Percentiles rank a stretch among this genome's conserved stretches.
Evolutionary conservation across 2,888 invertebrate species (phyloP).

Genomic region (Leucophenga maculata): DNA sequence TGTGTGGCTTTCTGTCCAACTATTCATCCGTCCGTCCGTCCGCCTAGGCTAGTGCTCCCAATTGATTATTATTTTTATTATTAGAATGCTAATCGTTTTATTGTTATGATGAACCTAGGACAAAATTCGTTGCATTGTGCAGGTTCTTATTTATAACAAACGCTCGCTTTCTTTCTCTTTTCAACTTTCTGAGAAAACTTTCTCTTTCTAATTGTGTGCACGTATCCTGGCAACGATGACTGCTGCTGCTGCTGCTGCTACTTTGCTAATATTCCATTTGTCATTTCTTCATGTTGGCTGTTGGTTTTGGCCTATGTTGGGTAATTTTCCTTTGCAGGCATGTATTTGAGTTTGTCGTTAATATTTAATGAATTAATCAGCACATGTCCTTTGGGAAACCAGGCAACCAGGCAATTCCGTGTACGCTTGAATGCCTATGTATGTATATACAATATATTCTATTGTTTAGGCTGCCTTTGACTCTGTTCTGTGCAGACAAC

Average conservation of each 20-base stretch:
- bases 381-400: conserved; percentile 42
- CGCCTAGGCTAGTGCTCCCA: not conserved
- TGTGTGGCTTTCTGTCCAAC: too few species aligned
- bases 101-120: conserved; percentile 38
- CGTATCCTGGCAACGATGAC: not conserved
- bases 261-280: conserved; percentile 14
- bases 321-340: too few species aligned
- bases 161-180: too few species aligned
- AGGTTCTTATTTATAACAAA: not conserved
- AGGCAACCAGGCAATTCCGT: not conserved
- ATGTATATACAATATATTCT: not conserved
- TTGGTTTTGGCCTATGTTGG: too few species aligned
- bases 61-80: conserved; percentile 22
- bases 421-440: not conserved
- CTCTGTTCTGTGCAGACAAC: not conserved
- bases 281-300: conserved; percentile 2
- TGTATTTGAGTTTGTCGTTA: conserved; percentile 38
- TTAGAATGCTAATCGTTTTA: conserved; percentile 58
- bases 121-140: not conserved
- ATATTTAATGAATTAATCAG: conserved; percentile 65
- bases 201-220: too few species aligned
- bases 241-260: too few species aligned
- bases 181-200: too few species aligned
- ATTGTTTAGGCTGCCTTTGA: not conserved
- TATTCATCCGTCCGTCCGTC: too few species aligned